Conservation (phyloP, 2,113 vertebrate species). For the Lepisosteus osseus region DNA sequence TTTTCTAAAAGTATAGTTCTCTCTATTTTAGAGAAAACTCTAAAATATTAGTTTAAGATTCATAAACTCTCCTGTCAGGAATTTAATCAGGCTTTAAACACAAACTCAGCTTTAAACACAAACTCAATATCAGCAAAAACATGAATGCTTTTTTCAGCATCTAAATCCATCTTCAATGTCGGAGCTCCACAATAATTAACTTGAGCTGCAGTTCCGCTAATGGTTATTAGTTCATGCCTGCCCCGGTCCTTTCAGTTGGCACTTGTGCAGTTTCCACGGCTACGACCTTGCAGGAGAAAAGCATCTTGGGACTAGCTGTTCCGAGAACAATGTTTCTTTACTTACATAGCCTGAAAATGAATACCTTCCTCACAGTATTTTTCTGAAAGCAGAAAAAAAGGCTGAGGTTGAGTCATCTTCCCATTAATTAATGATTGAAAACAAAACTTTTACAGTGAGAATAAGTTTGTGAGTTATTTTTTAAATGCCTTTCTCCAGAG, state of each 20-base stretch:
- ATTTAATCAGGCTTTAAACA: slow-evolving; percentile 28
- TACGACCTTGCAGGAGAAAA: slow-evolving; percentile 13
- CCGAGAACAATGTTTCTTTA: neutral
- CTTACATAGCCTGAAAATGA: neutral
- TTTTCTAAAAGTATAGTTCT: no score
- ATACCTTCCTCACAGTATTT: slow-evolving; percentile 5
- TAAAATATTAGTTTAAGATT: no score
- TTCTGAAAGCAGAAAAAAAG: neutral
- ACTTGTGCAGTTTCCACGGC: slow-evolving; percentile 9
- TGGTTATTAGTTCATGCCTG: neutral
- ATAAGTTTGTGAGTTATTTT: slow-evolving; percentile 28
- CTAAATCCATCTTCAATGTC: slow-evolving; percentile 2
- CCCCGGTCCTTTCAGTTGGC: neutral
- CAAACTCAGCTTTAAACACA: slow-evolving; percentile 13
- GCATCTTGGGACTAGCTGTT: neutral
- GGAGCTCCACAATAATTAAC: slow-evolving; percentile 23
- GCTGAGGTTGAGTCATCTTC: slow-evolving; percentile 29
- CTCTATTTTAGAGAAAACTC: no score
- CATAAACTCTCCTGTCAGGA: slow-evolving; percentile 8
- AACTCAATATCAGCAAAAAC: slow-evolving; percentile 27
- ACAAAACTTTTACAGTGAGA: slow-evolving; percentile 20
- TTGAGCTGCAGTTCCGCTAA: slow-evolving; percentile 1
- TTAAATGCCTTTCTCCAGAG: neutral
- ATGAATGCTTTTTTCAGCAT: slow-evolving; percentile 25
- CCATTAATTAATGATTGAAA: slow-evolving; percentile 46